Evolutionary conservation across 30 jellyfish, hydroid and myxozoan genomes (phyloP).

Genomic region (Turritopsis rubra): DNA sequence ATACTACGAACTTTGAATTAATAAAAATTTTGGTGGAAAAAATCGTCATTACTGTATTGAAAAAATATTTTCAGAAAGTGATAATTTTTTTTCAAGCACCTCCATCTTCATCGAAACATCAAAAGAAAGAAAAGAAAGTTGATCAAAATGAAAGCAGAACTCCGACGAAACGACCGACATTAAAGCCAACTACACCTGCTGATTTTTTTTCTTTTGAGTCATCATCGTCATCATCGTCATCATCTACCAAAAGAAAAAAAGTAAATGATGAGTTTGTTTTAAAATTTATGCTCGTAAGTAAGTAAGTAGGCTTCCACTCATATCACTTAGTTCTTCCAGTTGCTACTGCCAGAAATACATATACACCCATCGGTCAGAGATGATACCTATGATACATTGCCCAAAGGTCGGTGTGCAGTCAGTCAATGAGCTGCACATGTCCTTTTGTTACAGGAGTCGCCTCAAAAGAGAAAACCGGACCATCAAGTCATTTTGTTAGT

Average conservation of each 20-base stretch:
- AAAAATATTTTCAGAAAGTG: no score
- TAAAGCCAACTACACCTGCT: constrained; percentile 3
- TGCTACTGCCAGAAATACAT: no score
- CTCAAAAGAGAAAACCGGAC: not conserved
- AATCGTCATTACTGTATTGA: no score
- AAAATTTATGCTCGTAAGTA: no score
- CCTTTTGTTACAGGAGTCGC: not conserved
- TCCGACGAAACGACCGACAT: not conserved
- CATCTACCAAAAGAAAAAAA: not conserved
- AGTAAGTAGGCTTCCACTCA: no score
- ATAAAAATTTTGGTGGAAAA: no score
- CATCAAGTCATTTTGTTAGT: not conserved
- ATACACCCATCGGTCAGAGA: no score
- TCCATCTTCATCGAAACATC: not conserved
- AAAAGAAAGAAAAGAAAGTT: not conserved
- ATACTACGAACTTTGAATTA: no score
- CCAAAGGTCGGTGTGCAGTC: no score
- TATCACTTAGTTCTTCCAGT: no score
- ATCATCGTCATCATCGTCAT: not conserved
- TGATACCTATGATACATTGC: no score
- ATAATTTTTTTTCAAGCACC: not conserved
- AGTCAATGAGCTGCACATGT: no score
- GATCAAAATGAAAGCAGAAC: not conserved
- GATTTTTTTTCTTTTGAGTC: not conserved
- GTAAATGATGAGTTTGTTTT: not conserved